Base-by-base conservation (phyloP, 35 echinoderm and acorn worm species). In the Ophioderma brevispina region DNA sequence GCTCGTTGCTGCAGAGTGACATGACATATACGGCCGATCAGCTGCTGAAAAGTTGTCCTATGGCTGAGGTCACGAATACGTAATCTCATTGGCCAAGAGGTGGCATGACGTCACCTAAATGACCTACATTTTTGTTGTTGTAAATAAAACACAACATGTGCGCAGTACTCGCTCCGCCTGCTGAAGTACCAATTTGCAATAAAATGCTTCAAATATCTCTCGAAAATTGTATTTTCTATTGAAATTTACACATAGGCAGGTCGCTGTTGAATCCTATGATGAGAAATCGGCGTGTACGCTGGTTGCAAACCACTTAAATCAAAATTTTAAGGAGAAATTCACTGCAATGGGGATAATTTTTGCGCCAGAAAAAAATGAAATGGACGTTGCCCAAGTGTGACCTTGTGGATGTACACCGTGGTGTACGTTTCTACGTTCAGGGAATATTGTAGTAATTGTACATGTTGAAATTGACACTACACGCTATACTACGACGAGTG, bases 121-220 rank as follows among this genome's bases (percentile, higher is more conserved):
- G 59, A 70, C 59, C 59, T 70, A 70, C 59, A 70, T 70, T 70
- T 46, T 70, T 70, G 59, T 70, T 70, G 59, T 70, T 70, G 59
- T 70, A 70, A 70, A 70, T 70, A 70, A 70, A 70, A 70, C 59
- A 70, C 5, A 25, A 70, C 59, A 70, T 70, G 59, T 70, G 59
- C 59, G 59, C 59, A 70, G 10, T 25, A 70, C 59, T 70, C 2
- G 59, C 59, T 70, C 59, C 59, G 59, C 59, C 59, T 70, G n/a
- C 59, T 13, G n/a, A 70, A 70, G n/a, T 70, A 25, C 15, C 28
- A 25, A 70, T 70, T 70, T 30, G 59, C 17, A 18, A 25, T n/a
- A n/a, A n/a, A n/a, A n/a, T n/a, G n/a, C n/a, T n/a, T n/a, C 59
- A 70, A 70, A 25, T 70, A 70, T 70, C n/a, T 70, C 10, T 1